phyloP scores from a whole-genome alignment of 2,797 vertebrate genomes.

The Neopelma chrysocephalum region DNA sequence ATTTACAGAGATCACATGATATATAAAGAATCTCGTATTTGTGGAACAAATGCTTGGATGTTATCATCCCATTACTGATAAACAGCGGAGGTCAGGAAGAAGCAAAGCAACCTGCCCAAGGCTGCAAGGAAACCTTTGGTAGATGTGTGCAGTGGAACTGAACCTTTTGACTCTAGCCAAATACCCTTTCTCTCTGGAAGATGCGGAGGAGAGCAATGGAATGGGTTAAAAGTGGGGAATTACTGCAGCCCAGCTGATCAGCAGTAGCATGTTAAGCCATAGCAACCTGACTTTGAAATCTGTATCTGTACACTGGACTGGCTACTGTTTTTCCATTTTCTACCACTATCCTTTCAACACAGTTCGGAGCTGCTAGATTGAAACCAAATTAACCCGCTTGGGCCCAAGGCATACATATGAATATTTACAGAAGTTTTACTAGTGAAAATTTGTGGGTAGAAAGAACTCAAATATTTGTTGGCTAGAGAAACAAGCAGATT shows the following conservation, averaged over 20 bases:
- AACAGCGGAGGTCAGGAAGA: background rate
- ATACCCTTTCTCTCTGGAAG: background rate
- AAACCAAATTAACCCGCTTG: background rate
- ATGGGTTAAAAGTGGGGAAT: background rate
- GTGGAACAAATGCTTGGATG: background rate
- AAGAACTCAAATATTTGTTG: slow-evolving; percentile 24
- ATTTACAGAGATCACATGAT: background rate
- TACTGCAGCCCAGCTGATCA: background rate
- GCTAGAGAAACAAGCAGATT: slow-evolving; percentile 1
- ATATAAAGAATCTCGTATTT: background rate
- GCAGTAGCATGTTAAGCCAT: background rate
- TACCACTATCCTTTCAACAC: background rate
- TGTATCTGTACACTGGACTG: background rate
- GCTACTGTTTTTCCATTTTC: background rate
- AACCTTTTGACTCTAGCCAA: background rate
- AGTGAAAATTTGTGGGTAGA: background rate
- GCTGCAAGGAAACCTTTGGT: background rate
- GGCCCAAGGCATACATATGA: background rate
- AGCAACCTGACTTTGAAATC: background rate
- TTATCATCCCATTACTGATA: background rate
- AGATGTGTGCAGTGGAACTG: background rate
- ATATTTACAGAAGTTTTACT: slow-evolving; percentile 30
- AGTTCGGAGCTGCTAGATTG: background rate
- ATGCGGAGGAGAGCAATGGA: background rate
- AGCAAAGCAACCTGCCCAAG: background rate